Conservation (phyloP, 2,888 invertebrate genomes). For the Plebejus anna region DNA sequence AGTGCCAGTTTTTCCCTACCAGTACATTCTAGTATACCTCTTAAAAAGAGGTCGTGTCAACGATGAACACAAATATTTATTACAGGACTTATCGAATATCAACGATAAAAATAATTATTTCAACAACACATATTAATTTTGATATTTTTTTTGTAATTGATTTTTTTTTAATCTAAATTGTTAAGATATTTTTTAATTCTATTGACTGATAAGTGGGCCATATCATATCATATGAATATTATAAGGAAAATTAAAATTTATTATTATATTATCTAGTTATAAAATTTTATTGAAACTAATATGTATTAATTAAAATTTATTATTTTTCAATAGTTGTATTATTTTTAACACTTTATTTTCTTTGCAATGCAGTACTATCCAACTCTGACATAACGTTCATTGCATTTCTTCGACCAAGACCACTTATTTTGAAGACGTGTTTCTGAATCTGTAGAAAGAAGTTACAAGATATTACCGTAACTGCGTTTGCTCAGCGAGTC, state of each 20-base stretch:
- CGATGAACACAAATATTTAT: constrained; percentile 66
- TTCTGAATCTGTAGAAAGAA: neutral
- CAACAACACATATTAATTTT: constrained; percentile 60
- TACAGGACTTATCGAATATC: constrained; percentile 65
- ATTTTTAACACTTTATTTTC: neutral
- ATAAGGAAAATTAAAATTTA: neutral
- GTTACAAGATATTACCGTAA: too few relatives aligned
- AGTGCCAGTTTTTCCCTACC: constrained; percentile 72
- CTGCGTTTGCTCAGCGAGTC: too few relatives aligned
- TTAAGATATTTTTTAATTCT: constrained; percentile 18
- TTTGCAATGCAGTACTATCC: neutral
- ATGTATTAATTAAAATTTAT: neutral
- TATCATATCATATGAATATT: neutral
- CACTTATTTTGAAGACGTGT: neutral
- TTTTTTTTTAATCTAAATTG: constrained; percentile 10
- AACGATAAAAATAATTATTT: constrained; percentile 62
- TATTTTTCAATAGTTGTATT: neutral
- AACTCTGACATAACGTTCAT: neutral
- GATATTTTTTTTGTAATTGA: neutral
- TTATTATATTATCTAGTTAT: neutral
- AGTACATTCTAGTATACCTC: constrained; percentile 67
- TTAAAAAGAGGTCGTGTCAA: constrained; percentile 64
- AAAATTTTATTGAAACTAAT: neutral
- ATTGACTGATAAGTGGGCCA: constrained; percentile 12
- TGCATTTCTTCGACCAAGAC: neutral